Conservation (phyloP, 1,140 invertebrate genomes). For the Cydia strobilella region DNA sequence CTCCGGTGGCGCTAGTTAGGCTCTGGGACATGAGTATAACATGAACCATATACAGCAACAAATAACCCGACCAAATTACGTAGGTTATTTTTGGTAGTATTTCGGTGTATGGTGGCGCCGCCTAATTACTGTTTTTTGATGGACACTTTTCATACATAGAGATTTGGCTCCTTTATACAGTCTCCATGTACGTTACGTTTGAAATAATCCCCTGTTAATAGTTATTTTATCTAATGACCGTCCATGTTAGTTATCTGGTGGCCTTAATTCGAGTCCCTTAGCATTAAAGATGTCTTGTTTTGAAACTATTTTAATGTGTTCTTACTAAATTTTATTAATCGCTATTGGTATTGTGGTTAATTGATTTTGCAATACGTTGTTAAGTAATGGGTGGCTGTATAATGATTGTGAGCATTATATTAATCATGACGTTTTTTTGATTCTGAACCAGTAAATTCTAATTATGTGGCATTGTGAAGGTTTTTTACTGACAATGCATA, state of each 20-base stretch:
- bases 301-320: constrained; percentile 40
- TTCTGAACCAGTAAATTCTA: neutral
- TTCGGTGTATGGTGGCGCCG: too few species aligned
- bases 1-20: too few species aligned
- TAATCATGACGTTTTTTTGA: neutral
- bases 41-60: too few species aligned
- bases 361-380: constrained; percentile 11
- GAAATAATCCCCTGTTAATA: constrained; percentile 53
- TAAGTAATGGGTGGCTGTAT: neutral
- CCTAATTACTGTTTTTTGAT: too few species aligned
- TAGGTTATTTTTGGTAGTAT: too few species aligned
- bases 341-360: constrained; percentile 25
- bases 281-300: constrained; percentile 38
- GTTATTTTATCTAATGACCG: constrained; percentile 65
- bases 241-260: constrained; percentile 52
- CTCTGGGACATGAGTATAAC: too few species aligned
- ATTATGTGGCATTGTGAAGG: too few species aligned
- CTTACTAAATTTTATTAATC: constrained; percentile 32
- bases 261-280: constrained; percentile 49
- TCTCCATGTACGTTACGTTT: constrained; percentile 36
- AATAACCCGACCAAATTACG: too few species aligned
- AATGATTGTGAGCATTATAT: neutral
- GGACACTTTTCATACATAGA: too few species aligned
- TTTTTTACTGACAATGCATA: too few species aligned
- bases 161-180: too few species aligned